Base-by-base conservation (phyloP, 2,797 vertebrate genomes). In the Smutsia temminckii region DNA sequence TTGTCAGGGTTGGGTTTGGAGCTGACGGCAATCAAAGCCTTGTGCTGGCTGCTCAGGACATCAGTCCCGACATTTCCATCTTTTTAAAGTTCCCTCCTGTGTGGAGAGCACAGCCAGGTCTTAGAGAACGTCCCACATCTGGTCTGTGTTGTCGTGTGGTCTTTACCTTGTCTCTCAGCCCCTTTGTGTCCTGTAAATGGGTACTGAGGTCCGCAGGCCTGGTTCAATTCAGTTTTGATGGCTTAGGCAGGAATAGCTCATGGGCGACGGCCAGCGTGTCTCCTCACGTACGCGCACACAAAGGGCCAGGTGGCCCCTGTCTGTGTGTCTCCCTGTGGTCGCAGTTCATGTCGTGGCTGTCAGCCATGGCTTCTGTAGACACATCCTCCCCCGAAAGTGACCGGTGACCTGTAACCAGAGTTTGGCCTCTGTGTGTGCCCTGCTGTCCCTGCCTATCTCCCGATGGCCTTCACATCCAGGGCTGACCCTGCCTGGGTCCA, bases 371-470 rank as follows among this genome's bases (percentile, higher is more conserved):
- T 3, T 20, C 17, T n/a, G 25, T 61, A 18, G 25, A 27, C 55
- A 23, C 18, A 1, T 72, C 46, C 46, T 74, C 27, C 40, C 68
- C n/a, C 32, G 12, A 14, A 0, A 55, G 7, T 42, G 40, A 42
- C 53, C 5, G 0, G 0, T 46, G 7, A 13, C 14, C 20, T 46
- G 23, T 32, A 42, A 18, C 5, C 0, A 12, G 37, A 23, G 20
- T 11, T 3, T 32, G 49, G 27, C 51, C 66, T 42, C 51, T 16
- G 3, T 29, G 18, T 42, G 27, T 42, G 27, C 6, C n/a, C 42
- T 51, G 46, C 46, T 46, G 8, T 46, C 46, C 46, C 10, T 46
- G 4, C 51, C n/a, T 57, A 14, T 27, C 77, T 25, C 53, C 83
- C 7, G 0, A 17, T 32, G 66, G 49, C 49, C 16, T 57, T 57